Evolutionary conservation across 2,113 vertebrate species (phyloP), one percentile per base, ranked within the genome.

Genomic region (Psilopsiagon aymara): DNA sequence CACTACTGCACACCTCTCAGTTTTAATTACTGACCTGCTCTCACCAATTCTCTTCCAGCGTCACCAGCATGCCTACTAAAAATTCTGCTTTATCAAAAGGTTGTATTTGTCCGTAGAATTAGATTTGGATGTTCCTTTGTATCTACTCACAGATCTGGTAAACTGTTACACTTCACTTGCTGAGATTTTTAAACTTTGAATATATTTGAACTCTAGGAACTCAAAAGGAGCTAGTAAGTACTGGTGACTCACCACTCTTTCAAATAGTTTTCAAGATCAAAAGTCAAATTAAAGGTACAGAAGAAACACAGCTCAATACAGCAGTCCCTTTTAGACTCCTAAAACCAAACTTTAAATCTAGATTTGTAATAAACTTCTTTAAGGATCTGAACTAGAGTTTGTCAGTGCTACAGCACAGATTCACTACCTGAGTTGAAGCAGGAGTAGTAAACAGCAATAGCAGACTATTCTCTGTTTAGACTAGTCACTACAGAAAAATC

Each of bases 21-120:
- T 94, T 93, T 84, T 95, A 94, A 82, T 85, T 90, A 82, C 39
- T 27, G 55, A 31, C 39, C 88, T 86, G 33, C 70, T 96, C 91
- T 95, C 81, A 67, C 33, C 52, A 57, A 17, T 57, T 41, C 57
- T 46, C 57, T 82, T 83, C 76, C 31, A 63, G 76, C 39, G 57
- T 18, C 7, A 1, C 53, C 86, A 94, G 52, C 73, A 76, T 3
- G 20, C 78, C 46, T 53, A 14, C 20, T 66, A 66, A 44, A 57
- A 69, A 71, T 55, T 69, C 39, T 76, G 16, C 35, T 67, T 88
- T 47, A 55, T 67, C 33, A 63, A 78, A 81, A 81, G n/a, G 5
- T 41, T 90, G 20, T 25, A 67, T 77, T 86, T 83, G 16, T n/a
- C 77, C 41, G 33, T 5, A 73, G 70, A 90, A 77, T 70, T 76